These are phyloP conservation scores for Arrhamphus sclerolepis DNA, from an alignment of 2,797 vertebrate species.

Conservation along the genomic window DNA sequence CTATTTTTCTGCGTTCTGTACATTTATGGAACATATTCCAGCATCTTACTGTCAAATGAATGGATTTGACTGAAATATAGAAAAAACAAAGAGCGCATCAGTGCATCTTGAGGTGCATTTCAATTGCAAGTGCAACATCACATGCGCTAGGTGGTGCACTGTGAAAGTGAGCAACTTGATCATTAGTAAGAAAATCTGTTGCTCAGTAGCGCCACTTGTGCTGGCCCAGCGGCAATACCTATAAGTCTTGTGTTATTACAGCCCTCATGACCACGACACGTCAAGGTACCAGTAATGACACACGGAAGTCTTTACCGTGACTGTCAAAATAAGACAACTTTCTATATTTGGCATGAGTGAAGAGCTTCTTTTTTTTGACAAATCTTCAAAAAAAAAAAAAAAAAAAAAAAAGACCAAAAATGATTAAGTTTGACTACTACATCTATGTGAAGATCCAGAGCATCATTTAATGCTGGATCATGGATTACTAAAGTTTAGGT, in stretches of 20 bases:
- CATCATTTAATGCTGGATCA: no score
- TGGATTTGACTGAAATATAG: conserved; percentile 25
- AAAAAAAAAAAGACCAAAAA: no score
- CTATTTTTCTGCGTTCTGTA: not conserved
- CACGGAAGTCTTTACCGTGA: accelerated
- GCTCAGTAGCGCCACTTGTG: conserved; percentile 83
- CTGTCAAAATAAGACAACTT: conserved; percentile 53
- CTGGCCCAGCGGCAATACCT: conserved; percentile 78
- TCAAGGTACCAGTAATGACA: not conserved
- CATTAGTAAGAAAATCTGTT: conserved; percentile 76
- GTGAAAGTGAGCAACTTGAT: conserved; percentile 76
- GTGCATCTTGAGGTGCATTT: conserved; percentile 44
- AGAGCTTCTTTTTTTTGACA: no score
- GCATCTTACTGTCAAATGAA: conserved; percentile 1
- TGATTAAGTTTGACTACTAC: no score
- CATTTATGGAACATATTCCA: not conserved
- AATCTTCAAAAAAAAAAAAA: no score
- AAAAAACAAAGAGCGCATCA: conserved; percentile 42
- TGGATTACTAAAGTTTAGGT: no score
- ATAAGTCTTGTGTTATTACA: conserved; percentile 82
- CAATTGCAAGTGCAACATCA: conserved; percentile 61
- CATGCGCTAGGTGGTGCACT: conserved; percentile 82
- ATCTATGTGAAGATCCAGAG: no score
- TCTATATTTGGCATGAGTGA: no score
- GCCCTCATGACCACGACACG: conserved; percentile 87